Base-by-base conservation (phyloP, 2,888 invertebrate genomes). In the Nesidiocoris tenuis region DNA sequence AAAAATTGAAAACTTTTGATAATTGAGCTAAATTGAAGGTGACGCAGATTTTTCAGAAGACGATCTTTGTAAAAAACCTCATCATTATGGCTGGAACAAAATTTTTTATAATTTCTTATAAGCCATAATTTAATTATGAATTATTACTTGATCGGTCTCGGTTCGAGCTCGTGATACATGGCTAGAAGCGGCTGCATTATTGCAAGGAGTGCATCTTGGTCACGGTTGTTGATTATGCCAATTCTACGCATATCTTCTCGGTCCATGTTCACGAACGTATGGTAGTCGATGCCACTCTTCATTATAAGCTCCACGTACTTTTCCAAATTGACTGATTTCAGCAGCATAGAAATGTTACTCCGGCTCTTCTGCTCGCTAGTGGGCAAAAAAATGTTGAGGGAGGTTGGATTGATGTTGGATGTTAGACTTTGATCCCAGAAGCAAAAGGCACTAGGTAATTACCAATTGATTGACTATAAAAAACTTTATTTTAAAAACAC, bases 181-280 rank as follows among this genome's bases (percentile, higher is more conserved):
- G 12, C 61, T 1, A 39, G 18, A 54, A 63, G 16, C n/a, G 72
- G 25, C 21, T 63, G 19, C 2, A 21, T 63, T 21, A 72, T 21
- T 12, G 39, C 54, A 61, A 72, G 1, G 21, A 72, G 18, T 7
- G n/a, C 12, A 17, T 72, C 72, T 22, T 72, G 72, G 17, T 72
- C 72, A 9, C 39, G 39, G 22, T 39, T 25, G 24, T 61, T 72
- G 1, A 21, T 63, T 12, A 72, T 72, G 2, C 72, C 72, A 7
- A 72, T 39, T 2, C 19, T 12, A 16, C 72, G 23, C 72, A 72
- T 72, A 39, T 72, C 72, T 1, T 72, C 72, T 7, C 72, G 23
- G n/a, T 61, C 54, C 72, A 72, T 61, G 17, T 72, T 72, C 39
- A 21, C 55, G 23, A 72, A 72, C 21, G 72, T 54, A 39, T 72